Evolutionary conservation across 2,113 vertebrate genomes (phyloP), one percentile per base, ranked within the genome.

Genomic region (Stigmatopora argus): DNA sequence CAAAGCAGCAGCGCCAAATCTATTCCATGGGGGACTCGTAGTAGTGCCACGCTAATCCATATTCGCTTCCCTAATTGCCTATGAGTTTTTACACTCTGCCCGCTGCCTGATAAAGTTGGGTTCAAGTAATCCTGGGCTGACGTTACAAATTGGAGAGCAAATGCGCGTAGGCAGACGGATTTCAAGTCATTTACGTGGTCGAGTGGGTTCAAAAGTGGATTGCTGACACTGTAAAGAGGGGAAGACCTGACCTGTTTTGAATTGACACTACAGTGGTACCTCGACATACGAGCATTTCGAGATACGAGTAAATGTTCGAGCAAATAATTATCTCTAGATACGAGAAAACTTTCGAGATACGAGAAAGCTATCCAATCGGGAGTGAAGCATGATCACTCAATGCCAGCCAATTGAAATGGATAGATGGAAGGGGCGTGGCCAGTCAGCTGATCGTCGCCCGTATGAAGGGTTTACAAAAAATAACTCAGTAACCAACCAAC

Each of bases 31-130:
- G 79, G 83, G 62, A 51, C n/a, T 77, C 61, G 78, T 63, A 69
- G 55, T 71, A 73, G 67, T 71, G 72, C 55, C 81, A 65, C 74
- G 70, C 71, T 83, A 84, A 86, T 87, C 83, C 84, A 87, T 76
- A 86, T 83, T 87, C 80, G 77, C 85, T 72, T 78, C 75, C 80
- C 82, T 87, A 88, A 89, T 87, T 86, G 85, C 83, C 82, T 86
- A 85, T 85, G 81, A 85, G 82, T 88, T 86, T 85, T 83, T 83
- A 82, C 84, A 88, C 80, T 70, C 86, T 84, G 83, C 74, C 67
- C 77, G 78, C 82, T 77, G 80, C 72, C 72, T 78, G 84, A 87
- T 89, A 89, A 89, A 82, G 86, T 83, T 85, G 83, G 72, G 84
- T 83, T 79, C 84, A 86, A 70, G 48, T 85, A 83, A 85, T 82